phyloP scores from a whole-genome alignment of 2,113 vertebrate species.

The Passer domesticus region DNA sequence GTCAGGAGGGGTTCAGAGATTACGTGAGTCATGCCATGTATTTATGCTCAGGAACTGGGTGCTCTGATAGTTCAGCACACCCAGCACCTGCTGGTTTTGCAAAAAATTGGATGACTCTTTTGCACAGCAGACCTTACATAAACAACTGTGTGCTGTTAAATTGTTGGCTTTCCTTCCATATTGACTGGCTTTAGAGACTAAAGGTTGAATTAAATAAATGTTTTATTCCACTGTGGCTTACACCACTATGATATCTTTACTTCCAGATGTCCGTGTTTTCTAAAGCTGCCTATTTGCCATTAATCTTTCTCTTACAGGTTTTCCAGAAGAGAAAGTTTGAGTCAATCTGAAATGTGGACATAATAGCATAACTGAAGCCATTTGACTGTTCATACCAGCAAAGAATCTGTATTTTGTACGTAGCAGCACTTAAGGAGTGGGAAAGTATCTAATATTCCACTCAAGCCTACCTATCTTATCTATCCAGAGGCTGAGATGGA shows the following conservation, averaged over 20 bases:
- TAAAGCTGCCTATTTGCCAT: slow-evolving; percentile 45
- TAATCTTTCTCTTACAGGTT: slow-evolving; percentile 39
- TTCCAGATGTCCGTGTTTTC: slow-evolving; percentile 60
- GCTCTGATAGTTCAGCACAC: not conserved
- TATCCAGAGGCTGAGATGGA: not conserved
- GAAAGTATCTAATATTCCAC: not conserved
- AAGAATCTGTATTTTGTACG: not conserved
- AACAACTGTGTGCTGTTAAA: slow-evolving; percentile 24
- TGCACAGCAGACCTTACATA: slow-evolving; percentile 11
- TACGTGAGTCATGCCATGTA: not conserved
- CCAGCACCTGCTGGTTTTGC: slow-evolving; percentile 24
- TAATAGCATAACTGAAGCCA: not conserved
- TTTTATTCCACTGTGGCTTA: slow-evolving; percentile 52
- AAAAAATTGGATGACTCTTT: not conserved
- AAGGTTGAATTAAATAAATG: slow-evolving; percentile 53
- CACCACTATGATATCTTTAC: slow-evolving; percentile 39
- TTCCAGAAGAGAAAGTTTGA: slow-evolving; percentile 16
- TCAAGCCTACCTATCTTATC: not conserved
- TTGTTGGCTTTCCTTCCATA: slow-evolving; percentile 9
- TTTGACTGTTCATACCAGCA: not conserved
- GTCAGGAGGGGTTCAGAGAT: not conserved
- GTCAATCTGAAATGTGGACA: slow-evolving; percentile 10
- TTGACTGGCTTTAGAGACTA: slow-evolving; percentile 10
- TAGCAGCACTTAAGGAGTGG: not conserved
- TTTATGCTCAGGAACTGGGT: rapidly evolving